Base-by-base conservation (phyloP, 2,797 vertebrate genomes). In the Esox lucius region DNA sequence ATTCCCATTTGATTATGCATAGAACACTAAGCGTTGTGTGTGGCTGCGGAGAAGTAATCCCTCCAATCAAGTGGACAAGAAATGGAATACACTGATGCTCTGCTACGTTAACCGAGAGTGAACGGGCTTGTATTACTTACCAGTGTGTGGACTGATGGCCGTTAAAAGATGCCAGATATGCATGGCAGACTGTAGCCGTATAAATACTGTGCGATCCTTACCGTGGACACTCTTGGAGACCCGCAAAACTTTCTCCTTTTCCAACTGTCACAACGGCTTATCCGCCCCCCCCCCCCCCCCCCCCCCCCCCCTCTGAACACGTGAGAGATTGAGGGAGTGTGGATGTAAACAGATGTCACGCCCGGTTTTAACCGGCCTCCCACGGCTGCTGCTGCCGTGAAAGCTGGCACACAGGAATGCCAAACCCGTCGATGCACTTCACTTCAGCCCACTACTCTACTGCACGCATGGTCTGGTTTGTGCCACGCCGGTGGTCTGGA, bases 1-100 rank as follows among this genome's bases (percentile, higher is more conserved):
- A 80, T 84, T 81, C 74, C 78, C 89, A 70, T 87, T 91, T 89
- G 87, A 91, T 92, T 91, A 92, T 91, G 91, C 85, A 90, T 81
- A 87, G 85, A 78, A 77, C 69, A 73, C 80, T 79, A 79, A 87
- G 87, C 81, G 79, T 71, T 77, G 78, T 39, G 82, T 84, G 81
- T 75, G 19, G 6, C 84, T 80, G 74, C 69, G 64, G 79, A 76
- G 71, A 83, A 86, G 87, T 81, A 78, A 69, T 86, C 87, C 87
- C 84, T 82, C 86, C 85, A 86, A 91, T 90, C 89, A 89, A 86
- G 84, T 79, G 81, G 89, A 82, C 85, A 73, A 70, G 61, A 69
- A 78, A 78, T 64, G 71, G 69, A 73, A 64, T 51, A 72, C 48
- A 62, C 31, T 33, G 8, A 13, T 17, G 33, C 33, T 48, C n/a